Evolutionary conservation across 2,888 invertebrate genomes (phyloP).

Genomic region (Hirtodrosophila duncani): DNA sequence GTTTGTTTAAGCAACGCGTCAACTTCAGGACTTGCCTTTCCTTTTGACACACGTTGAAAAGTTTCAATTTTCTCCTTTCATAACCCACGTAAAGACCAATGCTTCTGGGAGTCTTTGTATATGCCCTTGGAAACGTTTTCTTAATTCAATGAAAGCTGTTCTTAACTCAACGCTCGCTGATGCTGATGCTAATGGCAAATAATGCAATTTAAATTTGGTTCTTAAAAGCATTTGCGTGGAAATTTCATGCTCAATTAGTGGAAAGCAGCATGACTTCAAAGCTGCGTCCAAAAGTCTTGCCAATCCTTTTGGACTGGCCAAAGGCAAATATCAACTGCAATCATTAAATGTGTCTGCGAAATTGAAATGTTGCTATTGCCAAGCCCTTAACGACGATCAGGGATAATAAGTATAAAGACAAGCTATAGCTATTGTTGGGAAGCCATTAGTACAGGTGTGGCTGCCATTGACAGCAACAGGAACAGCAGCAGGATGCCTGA

Average conservation of each 20-base stretch:
- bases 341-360: conserved; percentile 54
- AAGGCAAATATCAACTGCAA: conserved; percentile 14
- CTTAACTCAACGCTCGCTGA: conserved; percentile 30
- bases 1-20: conserved; percentile 2
- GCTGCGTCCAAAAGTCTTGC: not conserved
- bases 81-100: no score
- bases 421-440: conserved; percentile 8
- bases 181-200: conserved; percentile 51
- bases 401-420: conserved; percentile 25
- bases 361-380: no score
- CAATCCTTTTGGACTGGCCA: conserved; percentile 20
- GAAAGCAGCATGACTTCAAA: no score
- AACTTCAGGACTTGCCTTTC: conserved; percentile 14
- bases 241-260: conserved; percentile 22
- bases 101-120: no score
- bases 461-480: conserved; percentile 13
- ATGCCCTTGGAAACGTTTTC: conserved; percentile 26
- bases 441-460: conserved; percentile 37
- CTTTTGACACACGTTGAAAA: conserved; percentile 28
- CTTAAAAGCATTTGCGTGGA: conserved; percentile 46
- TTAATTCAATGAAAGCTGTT: conserved; percentile 46
- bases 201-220: conserved; percentile 61
- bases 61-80: no score
- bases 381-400: conserved; percentile 27
- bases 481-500: no score